These are phyloP conservation scores for Tiliacea citrago DNA, from an alignment of 2,888 invertebrate species.

Conservation along the genomic window DNA sequence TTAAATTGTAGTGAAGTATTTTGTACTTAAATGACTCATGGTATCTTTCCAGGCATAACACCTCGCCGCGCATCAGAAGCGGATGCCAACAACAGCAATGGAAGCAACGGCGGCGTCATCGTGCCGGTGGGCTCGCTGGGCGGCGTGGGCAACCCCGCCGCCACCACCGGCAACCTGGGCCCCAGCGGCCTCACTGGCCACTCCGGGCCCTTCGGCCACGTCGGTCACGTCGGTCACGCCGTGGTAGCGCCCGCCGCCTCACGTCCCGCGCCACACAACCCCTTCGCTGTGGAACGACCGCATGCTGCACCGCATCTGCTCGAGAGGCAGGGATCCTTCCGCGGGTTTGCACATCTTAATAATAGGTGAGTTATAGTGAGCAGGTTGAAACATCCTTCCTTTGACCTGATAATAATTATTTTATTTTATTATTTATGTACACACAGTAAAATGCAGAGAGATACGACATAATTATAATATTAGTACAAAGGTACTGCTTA, in stretches of 20 bases:
- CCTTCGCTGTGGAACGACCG: constrained; percentile 98
- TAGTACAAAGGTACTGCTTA: no score
- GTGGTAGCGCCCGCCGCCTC: constrained; percentile 69
- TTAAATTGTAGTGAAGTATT: background rate
- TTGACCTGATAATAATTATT: no score
- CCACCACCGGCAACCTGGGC: constrained; percentile 31
- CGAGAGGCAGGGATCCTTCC: constrained; percentile 98
- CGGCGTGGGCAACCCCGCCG: constrained; percentile 54
- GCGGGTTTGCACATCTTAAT: constrained; percentile 96
- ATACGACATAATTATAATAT: no score
- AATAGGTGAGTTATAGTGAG: constrained; percentile 78
- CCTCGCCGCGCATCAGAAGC: constrained; percentile 84
- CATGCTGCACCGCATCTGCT: constrained; percentile 98
- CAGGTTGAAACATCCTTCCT: background rate
- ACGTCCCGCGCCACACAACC: constrained; percentile 92
- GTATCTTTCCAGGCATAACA: constrained; percentile 76
- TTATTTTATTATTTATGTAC: no score
- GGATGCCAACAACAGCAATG: constrained; percentile 71
- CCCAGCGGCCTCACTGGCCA: constrained; percentile 45
- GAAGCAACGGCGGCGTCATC: constrained; percentile 49
- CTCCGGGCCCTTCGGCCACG: constrained; percentile 41
- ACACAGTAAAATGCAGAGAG: no score
- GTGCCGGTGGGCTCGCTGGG: constrained; percentile 62
- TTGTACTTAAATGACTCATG: background rate
- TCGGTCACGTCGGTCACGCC: constrained; percentile 55